Evolutionary conservation across 2,797 vertebrate species (phyloP).

Genomic region (Smutsia temminckii): DNA sequence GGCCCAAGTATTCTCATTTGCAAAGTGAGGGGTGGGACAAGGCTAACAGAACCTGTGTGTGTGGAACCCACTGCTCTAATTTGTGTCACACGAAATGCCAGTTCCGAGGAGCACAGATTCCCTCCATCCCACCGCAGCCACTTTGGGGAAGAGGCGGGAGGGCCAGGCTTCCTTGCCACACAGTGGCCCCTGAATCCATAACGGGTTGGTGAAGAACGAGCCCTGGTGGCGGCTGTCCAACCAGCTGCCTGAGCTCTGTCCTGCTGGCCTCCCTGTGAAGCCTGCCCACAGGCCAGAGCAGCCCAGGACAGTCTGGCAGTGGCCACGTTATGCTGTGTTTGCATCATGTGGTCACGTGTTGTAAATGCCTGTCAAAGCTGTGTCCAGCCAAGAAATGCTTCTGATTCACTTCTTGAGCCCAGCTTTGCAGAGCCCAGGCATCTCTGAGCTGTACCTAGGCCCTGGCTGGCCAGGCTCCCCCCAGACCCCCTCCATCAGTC

Average conservation of each 20-base stretch:
- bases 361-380: background rate
- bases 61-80: fast-evolving
- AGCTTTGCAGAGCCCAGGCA: background rate
- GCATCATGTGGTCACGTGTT: background rate
- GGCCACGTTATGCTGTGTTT: fast-evolving
- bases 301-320: background rate
- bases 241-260: fast-evolving
- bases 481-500: background rate
- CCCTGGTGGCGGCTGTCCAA: background rate
- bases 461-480: background rate
- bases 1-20: background rate
- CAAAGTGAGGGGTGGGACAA: fast-evolving
- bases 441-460: background rate
- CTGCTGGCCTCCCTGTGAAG: fast-evolving
- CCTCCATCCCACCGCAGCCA: fast-evolving
- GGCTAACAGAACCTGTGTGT: fast-evolving
- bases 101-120: background rate
- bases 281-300: background rate
- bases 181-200: background rate
- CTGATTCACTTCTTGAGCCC: background rate
- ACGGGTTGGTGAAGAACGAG: fast-evolving
- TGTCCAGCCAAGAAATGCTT: background rate
- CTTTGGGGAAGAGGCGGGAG: background rate
- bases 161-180: background rate
- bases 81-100: fast-evolving